These are phyloP conservation scores for Diplolepis rosae DNA, from an alignment of 2,888 invertebrate genomes.

Conservation along the genomic window DNA sequence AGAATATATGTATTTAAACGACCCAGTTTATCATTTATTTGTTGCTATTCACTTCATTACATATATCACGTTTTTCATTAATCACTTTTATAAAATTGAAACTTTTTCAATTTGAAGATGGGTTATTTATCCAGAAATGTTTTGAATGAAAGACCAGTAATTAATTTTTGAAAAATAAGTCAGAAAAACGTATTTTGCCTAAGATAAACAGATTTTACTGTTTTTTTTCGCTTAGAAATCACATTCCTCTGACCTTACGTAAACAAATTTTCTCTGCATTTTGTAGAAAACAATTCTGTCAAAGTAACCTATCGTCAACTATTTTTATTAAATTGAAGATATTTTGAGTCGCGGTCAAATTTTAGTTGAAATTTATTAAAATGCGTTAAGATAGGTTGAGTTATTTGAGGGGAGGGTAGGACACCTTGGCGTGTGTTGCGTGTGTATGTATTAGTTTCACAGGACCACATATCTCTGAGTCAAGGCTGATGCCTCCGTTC, in stretches of 20 bases:
- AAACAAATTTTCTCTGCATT: too few species aligned
- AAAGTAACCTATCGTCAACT: too few species aligned
- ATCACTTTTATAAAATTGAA: not conserved
- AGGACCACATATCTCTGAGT: slow-evolving; percentile 67
- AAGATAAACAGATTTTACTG: too few species aligned
- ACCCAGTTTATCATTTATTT: slow-evolving; percentile 28
- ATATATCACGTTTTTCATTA: not conserved
- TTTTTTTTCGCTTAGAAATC: too few species aligned
- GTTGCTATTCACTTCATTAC: slow-evolving; percentile 9
- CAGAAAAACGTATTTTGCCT: too few species aligned
- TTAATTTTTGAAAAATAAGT: too few species aligned
- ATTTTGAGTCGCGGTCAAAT: not conserved
- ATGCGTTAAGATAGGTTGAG: slow-evolving; percentile 31
- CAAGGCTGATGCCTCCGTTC: slow-evolving; percentile 62
- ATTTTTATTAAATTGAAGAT: too few species aligned
- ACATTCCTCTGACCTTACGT: too few species aligned
- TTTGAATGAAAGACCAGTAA: not conserved
- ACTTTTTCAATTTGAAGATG: slow-evolving; percentile 11
- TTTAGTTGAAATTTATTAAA: slow-evolving; percentile 26
- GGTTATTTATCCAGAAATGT: not conserved
- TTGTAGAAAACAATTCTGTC: too few species aligned
- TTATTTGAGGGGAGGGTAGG: slow-evolving; percentile 52
- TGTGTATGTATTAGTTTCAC: slow-evolving; percentile 74
- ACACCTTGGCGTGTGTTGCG: slow-evolving; percentile 72
- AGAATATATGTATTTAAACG: too few species aligned